Conservation (phyloP, 2,888 invertebrate genomes). For the Lucinisca nassula region DNA sequence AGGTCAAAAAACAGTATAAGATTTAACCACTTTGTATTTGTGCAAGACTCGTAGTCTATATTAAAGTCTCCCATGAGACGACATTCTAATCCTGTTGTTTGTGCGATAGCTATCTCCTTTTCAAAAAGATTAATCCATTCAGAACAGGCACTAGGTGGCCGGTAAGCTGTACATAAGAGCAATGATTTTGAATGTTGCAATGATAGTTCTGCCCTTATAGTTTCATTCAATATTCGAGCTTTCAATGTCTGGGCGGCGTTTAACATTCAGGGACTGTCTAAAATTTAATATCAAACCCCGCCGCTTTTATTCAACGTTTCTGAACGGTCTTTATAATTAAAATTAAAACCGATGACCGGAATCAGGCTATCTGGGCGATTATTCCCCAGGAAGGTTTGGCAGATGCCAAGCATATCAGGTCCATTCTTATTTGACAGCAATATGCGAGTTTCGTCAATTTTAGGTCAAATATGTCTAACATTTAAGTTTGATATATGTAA, state of each 20-base stretch:
- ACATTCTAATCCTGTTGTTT: not conserved
- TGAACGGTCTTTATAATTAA: not conserved
- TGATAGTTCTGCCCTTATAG: not conserved
- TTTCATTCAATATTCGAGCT: not conserved
- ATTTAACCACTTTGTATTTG: not conserved
- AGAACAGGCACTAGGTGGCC: not conserved
- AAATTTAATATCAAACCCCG: not conserved
- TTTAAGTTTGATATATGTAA: not conserved
- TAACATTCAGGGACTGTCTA: not conserved
- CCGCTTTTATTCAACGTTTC: not conserved
- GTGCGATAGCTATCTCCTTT: not conserved
- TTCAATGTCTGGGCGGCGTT: not conserved
- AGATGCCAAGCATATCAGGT: not conserved
- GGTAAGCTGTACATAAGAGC: not conserved
- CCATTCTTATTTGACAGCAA: not conserved
- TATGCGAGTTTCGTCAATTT: not conserved
- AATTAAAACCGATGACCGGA: not conserved
- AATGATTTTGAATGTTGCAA: not conserved
- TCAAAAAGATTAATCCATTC: constrained; percentile 5
- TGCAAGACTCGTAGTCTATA: not conserved
- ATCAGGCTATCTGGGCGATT: not conserved
- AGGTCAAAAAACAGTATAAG: not conserved
- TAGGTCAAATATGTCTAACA: not conserved
- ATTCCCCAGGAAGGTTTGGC: not conserved
- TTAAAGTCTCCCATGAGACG: not conserved